Base-by-base conservation (phyloP, 2,113 vertebrate species). In the Notothenia rossii region DNA sequence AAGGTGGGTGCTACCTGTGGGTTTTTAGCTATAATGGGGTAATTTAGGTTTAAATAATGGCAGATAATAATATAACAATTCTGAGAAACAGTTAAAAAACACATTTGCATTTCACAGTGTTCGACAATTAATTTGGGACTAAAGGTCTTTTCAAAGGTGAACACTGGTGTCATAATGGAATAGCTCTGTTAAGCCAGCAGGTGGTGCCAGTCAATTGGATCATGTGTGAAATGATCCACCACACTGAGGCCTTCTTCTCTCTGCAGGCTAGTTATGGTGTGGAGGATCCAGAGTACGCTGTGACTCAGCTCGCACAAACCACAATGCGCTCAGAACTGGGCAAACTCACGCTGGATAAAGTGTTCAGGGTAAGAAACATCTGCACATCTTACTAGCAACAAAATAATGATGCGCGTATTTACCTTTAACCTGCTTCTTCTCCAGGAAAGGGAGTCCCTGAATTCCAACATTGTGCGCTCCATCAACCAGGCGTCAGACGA, bases 251-350 rank as follows among this genome's bases (percentile, higher is more conserved):
- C 2, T 64, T 65, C 12, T 68, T 22, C 10, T 45, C 7, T 62
- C 53, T 84, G 18, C 64, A 92, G 89, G 95, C 97, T 50, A 97
- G 96, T 81, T 98, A 98, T 0, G 96, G 96, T 9, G 97, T 97
- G 33, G 96, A 97, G 82, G 96, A 98, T 75, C 96, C 96, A 0
- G 96, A 98, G 48, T 97, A 97, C 0, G 96, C 96, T 0, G 96
- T 97, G 64, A 97, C 96, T 3, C 96, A 97, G 79, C 91, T 97
- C 58, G 96, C 96, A 54, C 96, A 98, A 91, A 98, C 96, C 20
- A 97, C 96, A 50, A 97, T 97, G 97, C 94, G 96, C 71, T 98
- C 96, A 12, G 96, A 97, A 89, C 93, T 97, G 17, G 96, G 96
- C 77, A 98, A 97, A 86, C 92, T 96, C 29, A 95, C 96, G 17